phyloP scores from a whole-genome alignment of 2,888 invertebrate genomes.

The Eupithecia centaureata region DNA sequence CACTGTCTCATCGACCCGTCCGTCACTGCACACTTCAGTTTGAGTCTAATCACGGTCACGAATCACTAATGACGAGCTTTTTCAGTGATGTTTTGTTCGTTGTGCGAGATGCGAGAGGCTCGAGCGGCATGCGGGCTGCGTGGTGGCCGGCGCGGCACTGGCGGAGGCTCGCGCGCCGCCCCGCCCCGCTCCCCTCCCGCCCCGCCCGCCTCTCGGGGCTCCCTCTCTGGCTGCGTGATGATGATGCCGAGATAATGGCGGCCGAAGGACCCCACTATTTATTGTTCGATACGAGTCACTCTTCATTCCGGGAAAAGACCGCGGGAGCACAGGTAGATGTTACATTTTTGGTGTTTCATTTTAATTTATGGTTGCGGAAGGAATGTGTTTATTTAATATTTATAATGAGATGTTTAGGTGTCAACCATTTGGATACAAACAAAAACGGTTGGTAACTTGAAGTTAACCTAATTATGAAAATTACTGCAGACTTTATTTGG shows the following conservation, averaged over 20 bases:
- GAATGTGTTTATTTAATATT: conserved; percentile 1
- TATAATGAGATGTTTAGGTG: conserved; percentile 2
- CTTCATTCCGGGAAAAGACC: conserved; percentile 64
- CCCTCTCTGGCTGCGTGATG: conserved; percentile 76
- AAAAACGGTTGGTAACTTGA: not conserved
- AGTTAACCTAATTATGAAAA: not conserved
- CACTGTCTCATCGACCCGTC: conserved; percentile 48
- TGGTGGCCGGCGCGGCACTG: conserved; percentile 76
- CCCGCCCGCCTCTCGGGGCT: conserved; percentile 77
- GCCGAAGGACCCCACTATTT: conserved; percentile 80
- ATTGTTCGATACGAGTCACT: conserved; percentile 76
- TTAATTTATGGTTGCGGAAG: conserved; percentile 12
- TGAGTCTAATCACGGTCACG: conserved; percentile 38
- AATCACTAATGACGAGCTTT: conserved; percentile 62
- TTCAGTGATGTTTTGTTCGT: conserved; percentile 71
- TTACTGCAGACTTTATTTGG: conserved; percentile 1
- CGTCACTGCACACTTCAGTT: conserved; percentile 45
- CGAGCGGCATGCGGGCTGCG: conserved; percentile 66
- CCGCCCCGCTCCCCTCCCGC: conserved; percentile 66
- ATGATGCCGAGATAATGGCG: conserved; percentile 81
- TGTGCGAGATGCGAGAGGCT: conserved; percentile 11
- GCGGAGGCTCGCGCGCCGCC: conserved; percentile 73
- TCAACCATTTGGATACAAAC: not conserved
- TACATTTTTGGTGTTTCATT: conserved; percentile 25
- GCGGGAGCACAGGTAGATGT: conserved; percentile 52